These are phyloP conservation scores for Silvanus unidentatus DNA, from an alignment of 2,888 invertebrate genomes.

Conservation along the genomic window DNA sequence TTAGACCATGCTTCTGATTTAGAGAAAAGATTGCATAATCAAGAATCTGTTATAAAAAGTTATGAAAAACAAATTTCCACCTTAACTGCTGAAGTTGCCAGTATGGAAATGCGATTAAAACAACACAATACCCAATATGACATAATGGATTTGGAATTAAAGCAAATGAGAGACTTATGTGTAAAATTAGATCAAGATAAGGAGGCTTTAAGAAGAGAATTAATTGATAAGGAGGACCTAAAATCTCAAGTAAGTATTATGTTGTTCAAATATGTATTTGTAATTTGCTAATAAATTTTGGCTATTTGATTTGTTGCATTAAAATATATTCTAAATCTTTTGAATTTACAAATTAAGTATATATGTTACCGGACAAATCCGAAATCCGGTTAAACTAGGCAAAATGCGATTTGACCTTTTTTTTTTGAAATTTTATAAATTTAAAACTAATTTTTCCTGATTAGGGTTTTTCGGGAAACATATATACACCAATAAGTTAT, in stretches of 20 bases:
- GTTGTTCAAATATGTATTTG: slow-evolving; percentile 8
- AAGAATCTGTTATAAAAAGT: slow-evolving; percentile 50
- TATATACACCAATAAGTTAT: no score
- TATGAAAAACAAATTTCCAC: slow-evolving; percentile 55
- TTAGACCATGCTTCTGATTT: slow-evolving; percentile 57
- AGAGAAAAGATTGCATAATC: slow-evolving; percentile 57
- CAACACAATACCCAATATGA: slow-evolving; percentile 54
- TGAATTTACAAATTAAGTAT: not conserved
- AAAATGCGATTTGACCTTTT: no score
- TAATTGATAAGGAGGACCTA: slow-evolving; percentile 46
- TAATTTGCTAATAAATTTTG: not conserved
- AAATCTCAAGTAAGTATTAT: slow-evolving; percentile 42
- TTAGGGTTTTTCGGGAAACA: no score
- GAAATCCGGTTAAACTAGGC: no score
- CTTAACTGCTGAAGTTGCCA: slow-evolving; percentile 52
- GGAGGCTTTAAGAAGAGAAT: slow-evolving; percentile 54
- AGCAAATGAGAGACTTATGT: slow-evolving; percentile 55
- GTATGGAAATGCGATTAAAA: slow-evolving; percentile 60
- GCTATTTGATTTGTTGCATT: no score
- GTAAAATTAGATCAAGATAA: slow-evolving; percentile 62
- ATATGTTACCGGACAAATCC: no score
- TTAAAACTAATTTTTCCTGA: no score
- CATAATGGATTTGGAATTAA: slow-evolving; percentile 57
- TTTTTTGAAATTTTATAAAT: no score
- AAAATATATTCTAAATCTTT: slow-evolving; percentile 10